Evolutionary conservation across 2,888 invertebrate species (phyloP), one percentile per base, ranked within the genome.

Genomic region (Euplagia quadripunctaria): DNA sequence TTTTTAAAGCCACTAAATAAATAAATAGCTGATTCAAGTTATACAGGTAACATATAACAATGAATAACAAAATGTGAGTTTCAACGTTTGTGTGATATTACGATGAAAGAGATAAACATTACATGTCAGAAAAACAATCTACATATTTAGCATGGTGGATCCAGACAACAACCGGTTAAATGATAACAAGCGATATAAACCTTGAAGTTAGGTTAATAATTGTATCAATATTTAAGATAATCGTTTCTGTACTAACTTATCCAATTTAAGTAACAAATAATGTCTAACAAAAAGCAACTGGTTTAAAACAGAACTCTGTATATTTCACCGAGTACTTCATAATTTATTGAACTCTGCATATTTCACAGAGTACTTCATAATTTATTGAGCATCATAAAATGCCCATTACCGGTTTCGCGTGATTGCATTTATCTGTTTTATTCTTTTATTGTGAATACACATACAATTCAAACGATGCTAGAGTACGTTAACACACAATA

Each of bases 331-430:
- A 58, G 41, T 49, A 51, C 43, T 58, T 49, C 49, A 63, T 71
- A 71, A 71, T 67, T 71, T 61, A 71, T 51, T 61, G 49, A 49
- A 42, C 17, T 31, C 31, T 31, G 65, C 66, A 51, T 66, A 31
- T 31, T 61, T 31, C 66, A 52, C 42, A 2, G 46, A 58, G 41
- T 49, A 51, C 20, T 49, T 49, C 49, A 63, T 71, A 71, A 71
- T 67, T 71, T 61, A 71, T 51, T 61, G 49, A 49, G 51, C 17
- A 63, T 41, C 61, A 51, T 17, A 67, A 71, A 71, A 71, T 71
- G 41, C 67, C 67, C 71, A 71, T 67, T 67, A 71, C 61, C 31
- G 17, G 61, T n/a, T 49, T 51, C 61, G 42, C 61, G 49, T 67
- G 41, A 67, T 71, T 71, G 67, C 42, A 67, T 67, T 71, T n/a